Evolutionary conservation across 2,888 invertebrate genomes (phyloP), one percentile per base, ranked within the genome.

Genomic region (Synanthedon myopaeformis): DNA sequence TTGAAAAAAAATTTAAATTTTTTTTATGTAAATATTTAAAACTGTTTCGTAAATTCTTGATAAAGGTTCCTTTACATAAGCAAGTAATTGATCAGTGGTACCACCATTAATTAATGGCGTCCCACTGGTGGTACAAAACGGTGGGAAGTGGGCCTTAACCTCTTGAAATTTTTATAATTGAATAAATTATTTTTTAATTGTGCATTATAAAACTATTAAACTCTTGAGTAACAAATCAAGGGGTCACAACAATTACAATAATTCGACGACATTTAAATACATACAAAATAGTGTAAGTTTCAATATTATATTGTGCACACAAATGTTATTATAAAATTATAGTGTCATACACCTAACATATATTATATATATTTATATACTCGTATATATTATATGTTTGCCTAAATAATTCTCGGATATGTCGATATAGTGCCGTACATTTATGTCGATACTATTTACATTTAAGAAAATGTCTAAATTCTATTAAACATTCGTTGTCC

Each of bases 401-500:
- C 13, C 11, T 42, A 12, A 23, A 42, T 42, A 42, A 13, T 14
- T 14, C 45, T 45, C 45, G 13, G 45, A 45, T 45, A 45, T 45
- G 45, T 42, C 11, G 6, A 42, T 42, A 42, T 42, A 42, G 13
- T 42, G 42, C 5, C 42, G 13, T n/a, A 42, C 12, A 42, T 13
- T 11, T 42, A 42, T 42, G 42, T 13, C n/a, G 6, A 13, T 45
- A 45, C 14, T 45, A 42, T 42, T 42, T 42, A 45, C 45, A 45
- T 8, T 13, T 3, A 45, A 13, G 45, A n/a, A 12, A 45, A 2
- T n/a, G 13, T n/a, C 45, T 45, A 45, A 12, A 53, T 42, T 41
- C 58, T 60, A 58, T 19, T 49, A 41, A 57, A 60, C 55, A 60
- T 60, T 60, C 60, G 60, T 59, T 60, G 60, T 57, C 53, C 54